These are phyloP conservation scores for Acrocephalus arundinaceus DNA, from an alignment of 2,113 vertebrate genomes.

Conservation along the genomic window DNA sequence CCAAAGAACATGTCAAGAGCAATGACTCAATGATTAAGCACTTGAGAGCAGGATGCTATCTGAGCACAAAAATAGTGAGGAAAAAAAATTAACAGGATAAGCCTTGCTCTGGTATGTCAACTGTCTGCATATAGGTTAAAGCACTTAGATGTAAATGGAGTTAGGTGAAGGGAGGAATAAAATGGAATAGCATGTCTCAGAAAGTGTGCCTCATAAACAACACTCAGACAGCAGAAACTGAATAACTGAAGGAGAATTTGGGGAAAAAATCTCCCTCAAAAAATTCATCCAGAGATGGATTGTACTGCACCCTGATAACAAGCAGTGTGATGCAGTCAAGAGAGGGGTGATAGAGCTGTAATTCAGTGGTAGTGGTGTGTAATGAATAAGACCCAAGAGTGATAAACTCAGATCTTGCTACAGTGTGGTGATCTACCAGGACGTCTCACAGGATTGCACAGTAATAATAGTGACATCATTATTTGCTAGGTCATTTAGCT, in stretches of 20 bases:
- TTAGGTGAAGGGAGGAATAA: not conserved
- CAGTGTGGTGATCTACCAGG: not conserved
- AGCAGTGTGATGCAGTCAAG: fast-evolving
- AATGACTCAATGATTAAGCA: not conserved
- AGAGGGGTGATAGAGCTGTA: not conserved
- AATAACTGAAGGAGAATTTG: not conserved
- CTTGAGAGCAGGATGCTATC: not conserved
- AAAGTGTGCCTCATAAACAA: not conserved
- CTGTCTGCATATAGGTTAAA: not conserved
- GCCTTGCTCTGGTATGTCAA: not conserved
- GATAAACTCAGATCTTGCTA: not conserved
- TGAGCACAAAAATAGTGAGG: not conserved
- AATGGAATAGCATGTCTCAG: not conserved
- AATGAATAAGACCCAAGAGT: not conserved
- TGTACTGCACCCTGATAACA: not conserved
- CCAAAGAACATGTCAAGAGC: not conserved
- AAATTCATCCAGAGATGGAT: fast-evolving
- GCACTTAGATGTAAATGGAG: not conserved
- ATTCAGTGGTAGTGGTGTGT: not conserved
- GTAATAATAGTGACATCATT: not conserved
- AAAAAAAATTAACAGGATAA: not conserved
- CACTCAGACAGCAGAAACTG: not conserved
- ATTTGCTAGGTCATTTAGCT: not conserved
- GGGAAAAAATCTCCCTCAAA: not conserved
- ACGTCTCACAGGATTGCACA: not conserved